Evolutionary conservation across 2,888 invertebrate genomes (phyloP).

Genomic region (Abscondita cerata): DNA sequence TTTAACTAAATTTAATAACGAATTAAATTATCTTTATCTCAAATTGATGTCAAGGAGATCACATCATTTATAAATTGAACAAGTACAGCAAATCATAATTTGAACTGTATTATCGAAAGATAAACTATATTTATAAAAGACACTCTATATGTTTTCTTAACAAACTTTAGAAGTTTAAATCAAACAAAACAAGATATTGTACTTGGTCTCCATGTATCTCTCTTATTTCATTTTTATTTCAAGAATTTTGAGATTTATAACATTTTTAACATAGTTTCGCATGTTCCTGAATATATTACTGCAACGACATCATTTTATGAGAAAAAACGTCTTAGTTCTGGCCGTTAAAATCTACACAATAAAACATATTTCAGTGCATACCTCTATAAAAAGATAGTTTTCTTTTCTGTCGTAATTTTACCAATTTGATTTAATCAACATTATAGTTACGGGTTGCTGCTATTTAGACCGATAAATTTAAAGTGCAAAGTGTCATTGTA

Average conservation of each 20-base stretch:
- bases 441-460: neutral
- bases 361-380: conserved; percentile 2
- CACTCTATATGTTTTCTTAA: neutral
- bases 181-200: neutral
- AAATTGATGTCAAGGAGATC: no score
- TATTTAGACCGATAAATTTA: no score
- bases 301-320: conserved; percentile 10
- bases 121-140: no score
- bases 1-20: no score
- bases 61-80: no score
- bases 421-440: neutral
- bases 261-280: conserved; percentile 11
- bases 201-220: neutral
- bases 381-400: conserved; percentile 6
- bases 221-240: conserved; percentile 9
- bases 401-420: neutral
- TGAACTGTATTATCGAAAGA: no score
- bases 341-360: neutral
- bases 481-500: no score
- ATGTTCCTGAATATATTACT: conserved; percentile 1
- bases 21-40: no score
- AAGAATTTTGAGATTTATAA: conserved; percentile 4
- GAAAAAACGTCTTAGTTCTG: conserved; percentile 3
- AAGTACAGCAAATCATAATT: no score
- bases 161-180: conserved; percentile 3